Evolutionary conservation across 2,888 invertebrate genomes (phyloP).

Genomic region (Drosophila subquinaria): DNA sequence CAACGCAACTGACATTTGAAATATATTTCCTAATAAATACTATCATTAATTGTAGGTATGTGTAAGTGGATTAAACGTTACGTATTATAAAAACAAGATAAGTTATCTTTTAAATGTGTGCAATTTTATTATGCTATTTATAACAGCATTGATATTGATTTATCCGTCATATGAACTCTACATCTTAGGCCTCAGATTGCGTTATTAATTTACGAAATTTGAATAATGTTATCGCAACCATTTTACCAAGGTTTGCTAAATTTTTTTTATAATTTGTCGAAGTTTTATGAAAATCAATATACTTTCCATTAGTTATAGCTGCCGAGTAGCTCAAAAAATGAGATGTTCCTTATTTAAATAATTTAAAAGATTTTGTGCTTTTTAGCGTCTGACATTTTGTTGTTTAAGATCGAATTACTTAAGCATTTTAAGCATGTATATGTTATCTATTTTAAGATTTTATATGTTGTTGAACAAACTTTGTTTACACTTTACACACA

Average conservation of each 20-base stretch:
- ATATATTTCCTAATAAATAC: neutral
- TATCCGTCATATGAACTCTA: too few relatives aligned
- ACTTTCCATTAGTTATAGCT: neutral
- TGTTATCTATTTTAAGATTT: constrained; percentile 1
- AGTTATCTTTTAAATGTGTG: too few relatives aligned
- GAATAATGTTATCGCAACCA: neutral
- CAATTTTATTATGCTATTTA: too few relatives aligned
- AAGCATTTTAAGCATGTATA: neutral
- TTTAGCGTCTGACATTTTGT: constrained; percentile 1
- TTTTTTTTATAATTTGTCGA: neutral
- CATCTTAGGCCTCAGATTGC: neutral
- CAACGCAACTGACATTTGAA: neutral
- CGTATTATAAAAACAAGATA: too few relatives aligned
- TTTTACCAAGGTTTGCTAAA: too few relatives aligned
- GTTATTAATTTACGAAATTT: neutral
- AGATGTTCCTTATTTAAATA: neutral
- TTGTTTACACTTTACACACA: constrained; percentile 6
- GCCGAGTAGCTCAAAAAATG: neutral
- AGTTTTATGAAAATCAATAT: neutral
- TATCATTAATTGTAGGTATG: neutral
- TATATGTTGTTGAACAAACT: neutral
- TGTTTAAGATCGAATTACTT: constrained; percentile 9
- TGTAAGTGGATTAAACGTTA: too few relatives aligned
- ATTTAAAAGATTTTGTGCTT: neutral
- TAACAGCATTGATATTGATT: too few relatives aligned